These are phyloP conservation scores for Drosophila lini DNA, from an alignment of 1,140 invertebrate species.

Conservation along the genomic window DNA sequence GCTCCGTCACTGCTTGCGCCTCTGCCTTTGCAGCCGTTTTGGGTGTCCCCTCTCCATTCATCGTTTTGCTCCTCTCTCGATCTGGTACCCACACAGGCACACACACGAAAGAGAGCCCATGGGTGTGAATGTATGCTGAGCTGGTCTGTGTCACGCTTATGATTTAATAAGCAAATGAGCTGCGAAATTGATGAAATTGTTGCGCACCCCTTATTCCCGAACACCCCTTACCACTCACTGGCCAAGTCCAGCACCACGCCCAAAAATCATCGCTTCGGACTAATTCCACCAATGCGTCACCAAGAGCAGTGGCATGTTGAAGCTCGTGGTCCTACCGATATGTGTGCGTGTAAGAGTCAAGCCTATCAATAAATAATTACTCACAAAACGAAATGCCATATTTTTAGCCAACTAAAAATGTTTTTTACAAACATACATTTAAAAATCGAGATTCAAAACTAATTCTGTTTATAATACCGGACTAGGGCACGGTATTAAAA, in stretches of 20 bases:
- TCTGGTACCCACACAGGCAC: constrained; percentile 14
- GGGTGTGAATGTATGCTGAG: constrained; percentile 1
- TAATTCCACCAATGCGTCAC: constrained; percentile 56
- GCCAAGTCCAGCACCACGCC: constrained; percentile 40
- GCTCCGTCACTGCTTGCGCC: constrained; percentile 18
- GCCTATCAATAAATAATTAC: constrained; percentile 2
- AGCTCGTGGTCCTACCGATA: not conserved
- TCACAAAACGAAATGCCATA: not conserved
- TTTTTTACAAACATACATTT: not conserved
- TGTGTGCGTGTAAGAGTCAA: not conserved
- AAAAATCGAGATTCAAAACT: no score
- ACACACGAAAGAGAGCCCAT: not conserved
- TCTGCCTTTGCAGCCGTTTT: not conserved
- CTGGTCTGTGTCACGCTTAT: constrained; percentile 69
- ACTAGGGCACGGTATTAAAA: no score
- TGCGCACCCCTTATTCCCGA: constrained; percentile 11
- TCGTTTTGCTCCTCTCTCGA: constrained; percentile 7
- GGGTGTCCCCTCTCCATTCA: not conserved
- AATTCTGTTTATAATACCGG: no score
- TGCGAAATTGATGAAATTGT: constrained; percentile 78
- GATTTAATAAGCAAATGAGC: constrained; percentile 83
- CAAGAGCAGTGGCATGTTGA: constrained; percentile 54
- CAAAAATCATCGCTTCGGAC: constrained; percentile 28
- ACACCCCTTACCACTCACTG: constrained; percentile 3
- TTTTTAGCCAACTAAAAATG: not conserved